Conservation (phyloP, 2,888 invertebrate species). For the Thymelicus lineola region DNA sequence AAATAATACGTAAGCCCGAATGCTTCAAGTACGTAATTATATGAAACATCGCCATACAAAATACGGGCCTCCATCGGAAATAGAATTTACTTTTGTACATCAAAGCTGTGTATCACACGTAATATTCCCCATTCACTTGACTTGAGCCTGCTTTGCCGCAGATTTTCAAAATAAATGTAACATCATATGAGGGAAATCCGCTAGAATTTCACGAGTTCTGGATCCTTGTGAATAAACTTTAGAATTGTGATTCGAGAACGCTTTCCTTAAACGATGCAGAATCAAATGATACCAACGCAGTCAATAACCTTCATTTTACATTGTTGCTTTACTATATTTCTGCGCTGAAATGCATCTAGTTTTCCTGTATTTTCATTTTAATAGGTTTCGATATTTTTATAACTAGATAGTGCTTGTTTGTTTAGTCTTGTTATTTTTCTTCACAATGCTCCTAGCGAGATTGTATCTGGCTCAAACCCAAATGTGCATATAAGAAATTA, state of each 20-base stretch:
- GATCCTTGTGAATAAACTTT: slow-evolving; percentile 41
- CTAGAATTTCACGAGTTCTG: slow-evolving; percentile 39
- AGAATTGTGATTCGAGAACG: slow-evolving; percentile 42
- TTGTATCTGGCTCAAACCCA: no score
- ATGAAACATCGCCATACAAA: slow-evolving; percentile 36
- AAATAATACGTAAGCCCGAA: slow-evolving; percentile 33
- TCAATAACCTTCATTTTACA: slow-evolving; percentile 12
- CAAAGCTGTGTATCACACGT: slow-evolving; percentile 52
- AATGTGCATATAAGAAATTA: no score
- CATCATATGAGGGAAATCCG: slow-evolving; percentile 41
- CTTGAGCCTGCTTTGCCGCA: slow-evolving; percentile 44
- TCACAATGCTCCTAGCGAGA: no score
- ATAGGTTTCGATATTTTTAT: no score
- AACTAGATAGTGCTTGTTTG: no score
- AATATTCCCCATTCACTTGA: slow-evolving; percentile 53
- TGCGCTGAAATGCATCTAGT: background rate
- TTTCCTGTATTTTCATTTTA: background rate
- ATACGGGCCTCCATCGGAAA: slow-evolving; percentile 47
- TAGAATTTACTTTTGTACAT: slow-evolving; percentile 62
- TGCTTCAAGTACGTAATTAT: slow-evolving; percentile 35
- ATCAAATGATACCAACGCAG: slow-evolving; percentile 32
- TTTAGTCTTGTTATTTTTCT: no score
- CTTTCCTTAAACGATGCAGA: slow-evolving; percentile 42
- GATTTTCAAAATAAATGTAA: slow-evolving; percentile 48
- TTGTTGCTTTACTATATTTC: slow-evolving; percentile 3